Base-by-base conservation (phyloP, 2,113 vertebrate species). In the Empidonax alnorum region DNA sequence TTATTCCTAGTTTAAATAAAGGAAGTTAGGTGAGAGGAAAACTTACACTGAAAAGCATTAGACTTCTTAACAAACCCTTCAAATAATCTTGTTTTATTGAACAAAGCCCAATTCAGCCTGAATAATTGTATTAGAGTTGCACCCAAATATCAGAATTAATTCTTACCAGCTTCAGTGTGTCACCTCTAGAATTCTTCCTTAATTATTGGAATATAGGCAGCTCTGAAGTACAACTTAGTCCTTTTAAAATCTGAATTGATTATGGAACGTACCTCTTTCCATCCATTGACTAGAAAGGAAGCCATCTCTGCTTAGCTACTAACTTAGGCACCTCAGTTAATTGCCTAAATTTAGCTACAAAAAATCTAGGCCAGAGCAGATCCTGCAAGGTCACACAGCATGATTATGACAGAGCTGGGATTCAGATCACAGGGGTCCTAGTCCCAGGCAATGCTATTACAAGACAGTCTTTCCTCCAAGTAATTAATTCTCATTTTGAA, bases 401-500 rank as follows among this genome's bases (percentile, higher is more conserved):
- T 59, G 46, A 72, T 69, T 66, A 41, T 88, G 87, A 67, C 53
- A 93, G 59, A 88, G 30, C 33, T 93, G 93, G 71, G 84, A 91
- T 79, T 94, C 58, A 88, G 76, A 56, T 87, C 69, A 84, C 84
- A 82, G 44, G 74, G 80, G 52, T 87, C 47, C 31, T 79, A 76
- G 69, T 93, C 91, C 81, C 74, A 93, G 28, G 31, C 52, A 94
- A 68, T 84, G 58, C n/a, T 93, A 39, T 84, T 95, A 91, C 65
- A 89, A 87, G 84, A 61, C 61, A 89, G 25, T 84, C n/a, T 68
- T 88, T 93, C 47, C 67, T 88, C 50, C 50, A 52, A 84, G 50
- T 88, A 94, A 85, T 92, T 96, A 93, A 90, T 93, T 90, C 50
- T 93, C 66, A 85, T 93, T 96, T 93, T 96, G 78, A 96, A 95